Conservation (phyloP, 2,888 invertebrate species). For the Apoderus coryli region DNA sequence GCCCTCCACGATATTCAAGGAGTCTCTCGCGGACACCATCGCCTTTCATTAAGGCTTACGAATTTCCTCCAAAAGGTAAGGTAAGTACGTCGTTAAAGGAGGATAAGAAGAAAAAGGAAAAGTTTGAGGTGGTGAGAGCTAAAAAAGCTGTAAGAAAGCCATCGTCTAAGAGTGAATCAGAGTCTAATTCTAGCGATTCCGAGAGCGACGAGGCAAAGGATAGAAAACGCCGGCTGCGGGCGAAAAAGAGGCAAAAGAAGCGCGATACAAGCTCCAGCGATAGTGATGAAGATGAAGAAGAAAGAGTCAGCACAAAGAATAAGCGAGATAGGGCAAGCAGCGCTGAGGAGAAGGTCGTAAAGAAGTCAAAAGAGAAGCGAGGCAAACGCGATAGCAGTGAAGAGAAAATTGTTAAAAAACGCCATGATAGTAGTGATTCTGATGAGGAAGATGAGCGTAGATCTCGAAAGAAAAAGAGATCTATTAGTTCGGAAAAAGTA, state of each 20-base stretch:
- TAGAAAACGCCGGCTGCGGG: constrained; percentile 25
- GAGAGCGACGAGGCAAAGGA: constrained; percentile 29
- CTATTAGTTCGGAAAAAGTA: constrained; percentile 35
- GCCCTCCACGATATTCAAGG: constrained; percentile 44
- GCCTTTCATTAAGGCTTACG: constrained; percentile 61
- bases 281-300: constrained; percentile 28
- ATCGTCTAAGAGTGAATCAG: constrained; percentile 27
- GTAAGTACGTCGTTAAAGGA: constrained; percentile 28
- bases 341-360: constrained; percentile 35
- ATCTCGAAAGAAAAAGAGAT: constrained; percentile 35
- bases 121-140: constrained; percentile 24
- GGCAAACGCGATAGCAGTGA: constrained; percentile 36
- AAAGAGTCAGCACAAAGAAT: constrained; percentile 22
- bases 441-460: constrained; percentile 44
- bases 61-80: constrained; percentile 38
- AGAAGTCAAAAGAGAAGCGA: constrained; percentile 35
- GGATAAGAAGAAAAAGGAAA: constrained; percentile 34
- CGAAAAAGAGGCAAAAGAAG: constrained; percentile 28
- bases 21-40: constrained; percentile 78
- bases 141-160: constrained; percentile 30
- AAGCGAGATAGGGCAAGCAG: constrained; percentile 37
- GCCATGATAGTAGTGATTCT: constrained; percentile 44
- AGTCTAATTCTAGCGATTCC: constrained; percentile 30
- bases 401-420: constrained; percentile 39
- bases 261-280: constrained; percentile 38